These are phyloP conservation scores for Centropus unirufus DNA, from an alignment of 2,113 vertebrate genomes.

Conservation along the genomic window DNA sequence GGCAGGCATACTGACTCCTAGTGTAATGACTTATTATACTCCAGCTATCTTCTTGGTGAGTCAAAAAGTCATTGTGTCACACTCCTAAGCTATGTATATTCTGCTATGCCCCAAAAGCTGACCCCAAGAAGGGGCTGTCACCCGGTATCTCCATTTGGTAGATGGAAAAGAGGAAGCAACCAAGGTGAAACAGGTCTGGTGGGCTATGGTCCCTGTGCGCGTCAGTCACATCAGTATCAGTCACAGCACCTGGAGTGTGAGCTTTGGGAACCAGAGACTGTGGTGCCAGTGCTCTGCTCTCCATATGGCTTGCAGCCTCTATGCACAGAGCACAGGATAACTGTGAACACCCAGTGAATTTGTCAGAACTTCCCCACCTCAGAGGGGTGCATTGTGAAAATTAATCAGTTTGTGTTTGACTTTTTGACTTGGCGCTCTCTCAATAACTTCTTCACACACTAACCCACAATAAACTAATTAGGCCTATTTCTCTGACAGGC, in stretches of 20 bases:
- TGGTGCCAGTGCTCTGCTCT: neutral
- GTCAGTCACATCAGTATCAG: rapidly evolving
- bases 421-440: slow-evolving; percentile 44
- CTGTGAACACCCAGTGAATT: slow-evolving; percentile 64
- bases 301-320: slow-evolving; percentile 43
- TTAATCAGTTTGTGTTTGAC: slow-evolving; percentile 75
- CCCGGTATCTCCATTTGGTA: neutral
- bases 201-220: neutral
- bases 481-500: slow-evolving; percentile 58
- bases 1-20: neutral
- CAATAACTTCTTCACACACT: slow-evolving; percentile 59
- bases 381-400: slow-evolving; percentile 73
- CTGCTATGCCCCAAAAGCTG: neutral
- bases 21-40: neutral
- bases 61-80: neutral
- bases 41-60: neutral
- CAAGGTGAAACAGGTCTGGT: rapidly evolving
- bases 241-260: rapidly evolving
- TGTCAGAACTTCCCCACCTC: slow-evolving; percentile 70
- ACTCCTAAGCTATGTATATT: neutral
- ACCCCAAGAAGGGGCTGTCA: neutral
- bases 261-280: neutral
- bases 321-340: slow-evolving; percentile 32
- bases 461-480: slow-evolving; percentile 68
- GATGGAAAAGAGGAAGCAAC: neutral